Evolutionary conservation across 1,140 invertebrate species (phyloP).

Genomic region (Cephus cinctus): DNA sequence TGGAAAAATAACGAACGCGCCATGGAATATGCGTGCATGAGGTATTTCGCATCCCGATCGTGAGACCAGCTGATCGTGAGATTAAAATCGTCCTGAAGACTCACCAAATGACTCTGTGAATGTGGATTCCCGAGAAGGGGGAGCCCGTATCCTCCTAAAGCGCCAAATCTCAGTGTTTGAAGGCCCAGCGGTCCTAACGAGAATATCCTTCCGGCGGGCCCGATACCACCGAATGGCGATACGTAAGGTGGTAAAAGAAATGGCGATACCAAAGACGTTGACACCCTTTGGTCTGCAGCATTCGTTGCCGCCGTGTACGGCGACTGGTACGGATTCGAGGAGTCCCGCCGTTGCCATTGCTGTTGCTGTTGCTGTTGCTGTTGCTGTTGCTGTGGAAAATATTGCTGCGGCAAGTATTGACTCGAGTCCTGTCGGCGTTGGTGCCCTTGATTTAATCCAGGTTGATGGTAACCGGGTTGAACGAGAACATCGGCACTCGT

Average conservation of each 20-base stretch:
- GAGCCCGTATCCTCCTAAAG: too few relatives aligned
- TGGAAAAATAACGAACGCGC: too few relatives aligned
- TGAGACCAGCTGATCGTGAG: too few relatives aligned
- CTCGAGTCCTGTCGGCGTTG: neutral
- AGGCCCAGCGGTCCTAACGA: too few relatives aligned
- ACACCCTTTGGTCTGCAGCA: neutral
- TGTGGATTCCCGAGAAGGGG: too few relatives aligned
- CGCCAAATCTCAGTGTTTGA: too few relatives aligned
- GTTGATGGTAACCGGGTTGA: neutral
- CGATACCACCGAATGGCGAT: neutral
- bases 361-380: neutral
- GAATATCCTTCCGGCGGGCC: neutral
- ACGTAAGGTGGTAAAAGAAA: neutral
- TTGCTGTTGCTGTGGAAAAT: neutral
- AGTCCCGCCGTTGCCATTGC: too few relatives aligned
- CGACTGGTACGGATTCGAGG: too few relatives aligned
- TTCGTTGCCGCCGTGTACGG: neutral
- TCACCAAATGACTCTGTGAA: too few relatives aligned
- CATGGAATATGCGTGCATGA: too few relatives aligned
- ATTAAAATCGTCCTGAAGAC: too few relatives aligned
- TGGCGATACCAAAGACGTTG: neutral
- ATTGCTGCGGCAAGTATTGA: neutral
- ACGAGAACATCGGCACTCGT: neutral
- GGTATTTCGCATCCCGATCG: too few relatives aligned
- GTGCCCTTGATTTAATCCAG: neutral